These are phyloP conservation scores for Zingel zingel DNA, from an alignment of 2,113 vertebrate genomes.

Conservation along the genomic window DNA sequence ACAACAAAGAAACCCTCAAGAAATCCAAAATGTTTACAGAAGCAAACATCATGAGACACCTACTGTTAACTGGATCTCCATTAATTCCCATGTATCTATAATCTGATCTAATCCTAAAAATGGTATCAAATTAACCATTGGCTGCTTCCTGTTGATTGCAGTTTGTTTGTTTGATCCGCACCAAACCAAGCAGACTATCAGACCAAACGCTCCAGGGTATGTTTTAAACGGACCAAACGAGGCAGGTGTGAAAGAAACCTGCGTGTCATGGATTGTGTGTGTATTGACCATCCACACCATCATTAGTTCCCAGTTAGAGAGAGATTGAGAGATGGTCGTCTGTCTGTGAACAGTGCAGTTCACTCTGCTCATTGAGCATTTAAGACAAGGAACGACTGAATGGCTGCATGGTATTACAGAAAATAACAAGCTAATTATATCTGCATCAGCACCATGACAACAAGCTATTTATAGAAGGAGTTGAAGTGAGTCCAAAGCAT, in stretches of 20 bases:
- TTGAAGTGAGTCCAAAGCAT: not conserved
- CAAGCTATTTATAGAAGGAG: conserved; percentile 40
- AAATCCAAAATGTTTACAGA: not conserved
- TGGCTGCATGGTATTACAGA: not conserved
- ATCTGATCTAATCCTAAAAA: conserved; percentile 46
- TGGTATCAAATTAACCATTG: no score
- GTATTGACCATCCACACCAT: not conserved
- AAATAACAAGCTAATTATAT: not conserved
- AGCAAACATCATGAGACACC: no score
- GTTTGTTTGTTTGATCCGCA: no score
- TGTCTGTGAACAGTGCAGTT: no score
- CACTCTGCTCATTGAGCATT: not conserved
- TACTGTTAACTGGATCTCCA: conserved; percentile 9
- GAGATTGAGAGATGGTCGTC: no score
- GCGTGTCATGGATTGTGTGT: not conserved
- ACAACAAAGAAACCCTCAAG: not conserved
- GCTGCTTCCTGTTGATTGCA: no score
- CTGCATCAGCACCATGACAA: conserved; percentile 33
- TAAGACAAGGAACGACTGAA: not conserved
- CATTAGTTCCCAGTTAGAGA: no score
- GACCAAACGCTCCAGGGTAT: no score
- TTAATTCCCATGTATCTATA: conserved; percentile 52
- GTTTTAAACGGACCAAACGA: no score
- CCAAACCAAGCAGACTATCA: no score
- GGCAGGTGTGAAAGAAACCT: no score